Conservation (phyloP, 2,888 invertebrate species). For the Corbicula japonica region DNA sequence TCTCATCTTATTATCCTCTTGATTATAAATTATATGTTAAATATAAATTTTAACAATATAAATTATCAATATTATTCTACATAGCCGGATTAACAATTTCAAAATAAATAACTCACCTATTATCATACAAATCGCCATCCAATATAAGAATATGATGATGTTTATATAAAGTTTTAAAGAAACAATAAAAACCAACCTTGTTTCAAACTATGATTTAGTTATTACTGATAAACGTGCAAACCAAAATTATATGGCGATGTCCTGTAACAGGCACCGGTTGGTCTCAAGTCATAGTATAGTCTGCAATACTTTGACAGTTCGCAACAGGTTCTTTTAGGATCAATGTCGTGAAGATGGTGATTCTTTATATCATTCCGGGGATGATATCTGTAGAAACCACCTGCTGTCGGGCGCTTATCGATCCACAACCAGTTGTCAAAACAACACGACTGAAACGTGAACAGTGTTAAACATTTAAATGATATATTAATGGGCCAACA, state of each 20-base stretch:
- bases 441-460: conserved; percentile 46
- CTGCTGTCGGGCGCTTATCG: conserved; percentile 25
- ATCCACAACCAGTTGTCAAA: conserved; percentile 37
- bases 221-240: neutral
- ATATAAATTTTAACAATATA: neutral
- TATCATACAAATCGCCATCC: neutral
- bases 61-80: neutral
- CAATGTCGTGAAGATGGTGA: conserved; percentile 21
- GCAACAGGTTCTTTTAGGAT: conserved; percentile 29
- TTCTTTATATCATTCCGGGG: conserved; percentile 9
- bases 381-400: conserved; percentile 30
- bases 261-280: conserved; percentile 25
- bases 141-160: neutral
- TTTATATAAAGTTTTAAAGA: neutral
- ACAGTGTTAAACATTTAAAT: too few species aligned
- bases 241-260: conserved; percentile 18
- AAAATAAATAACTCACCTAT: neutral
- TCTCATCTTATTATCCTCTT: neutral
- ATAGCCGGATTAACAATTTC: neutral
- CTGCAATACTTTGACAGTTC: conserved; percentile 18
- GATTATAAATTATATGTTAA: neutral
- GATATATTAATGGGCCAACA: too few species aligned
- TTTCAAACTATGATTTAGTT: neutral
- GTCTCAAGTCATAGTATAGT: conserved; percentile 37
- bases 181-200: neutral